A percentile compares a stretch with the other conserved stretches of the same genome.
Evolutionary conservation across 1,140 invertebrate genomes (phyloP).

Genomic region (Sycophila sp.): DNA sequence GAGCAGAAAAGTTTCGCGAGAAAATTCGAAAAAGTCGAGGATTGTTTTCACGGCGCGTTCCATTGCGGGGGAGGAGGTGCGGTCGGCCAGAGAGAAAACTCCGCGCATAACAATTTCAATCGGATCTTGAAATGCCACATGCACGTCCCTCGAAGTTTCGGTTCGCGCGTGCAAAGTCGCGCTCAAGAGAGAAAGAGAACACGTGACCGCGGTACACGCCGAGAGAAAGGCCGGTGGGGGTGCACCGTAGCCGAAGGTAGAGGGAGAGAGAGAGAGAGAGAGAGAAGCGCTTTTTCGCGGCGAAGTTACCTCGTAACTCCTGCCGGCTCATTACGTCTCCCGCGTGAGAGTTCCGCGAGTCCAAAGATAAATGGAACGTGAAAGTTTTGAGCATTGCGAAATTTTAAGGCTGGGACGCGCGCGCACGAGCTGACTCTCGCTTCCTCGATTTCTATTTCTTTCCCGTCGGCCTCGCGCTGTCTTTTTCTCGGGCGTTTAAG

Average conservation of each 20-base stretch:
- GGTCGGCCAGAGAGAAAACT: constrained; percentile 21
- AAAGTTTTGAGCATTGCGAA: constrained; percentile 44
- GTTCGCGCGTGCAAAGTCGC: constrained; percentile 16
- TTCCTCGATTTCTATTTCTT: neutral
- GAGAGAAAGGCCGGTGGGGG: neutral
- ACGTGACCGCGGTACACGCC: constrained; percentile 25
- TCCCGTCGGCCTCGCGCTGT: no score
- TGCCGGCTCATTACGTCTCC: constrained; percentile 41
- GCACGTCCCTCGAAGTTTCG: constrained; percentile 35
- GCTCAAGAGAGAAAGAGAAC: constrained; percentile 12
- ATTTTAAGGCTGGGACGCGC: constrained; percentile 40
- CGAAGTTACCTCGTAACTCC: constrained; percentile 44
- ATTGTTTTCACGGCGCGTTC: constrained; percentile 33
- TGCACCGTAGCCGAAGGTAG: neutral
- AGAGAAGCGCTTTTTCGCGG: constrained; percentile 35
- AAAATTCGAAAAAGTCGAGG: constrained; percentile 14
- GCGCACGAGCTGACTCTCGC: neutral
- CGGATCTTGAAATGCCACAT: constrained; percentile 41
- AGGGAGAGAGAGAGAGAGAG: neutral
- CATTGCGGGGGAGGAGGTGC: neutral
- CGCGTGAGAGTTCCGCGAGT: constrained; percentile 41
- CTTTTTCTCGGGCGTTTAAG: constrained; percentile 8
- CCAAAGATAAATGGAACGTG: constrained; percentile 49
- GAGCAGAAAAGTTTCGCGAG: neutral
- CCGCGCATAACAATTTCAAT: constrained; percentile 41